A percentile compares a stretch with the other conserved stretches of the same genome.
Evolutionary conservation across 2,888 invertebrate genomes (phyloP).

Genomic region (Cosmia pyralina): DNA sequence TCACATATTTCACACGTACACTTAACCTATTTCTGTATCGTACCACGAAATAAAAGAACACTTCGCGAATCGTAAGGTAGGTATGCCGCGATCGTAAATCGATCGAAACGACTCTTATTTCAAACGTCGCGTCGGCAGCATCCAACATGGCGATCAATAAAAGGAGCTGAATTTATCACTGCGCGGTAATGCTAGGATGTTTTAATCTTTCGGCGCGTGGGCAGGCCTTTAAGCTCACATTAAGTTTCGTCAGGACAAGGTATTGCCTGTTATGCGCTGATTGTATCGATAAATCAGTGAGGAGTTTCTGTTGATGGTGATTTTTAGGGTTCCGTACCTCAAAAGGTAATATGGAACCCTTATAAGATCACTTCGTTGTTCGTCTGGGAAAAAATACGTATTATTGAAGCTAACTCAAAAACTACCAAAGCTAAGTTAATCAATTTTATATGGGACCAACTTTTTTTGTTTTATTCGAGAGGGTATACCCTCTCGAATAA

Average conservation of each 20-base stretch:
- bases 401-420: too few species aligned
- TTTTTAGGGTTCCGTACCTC: too few species aligned
- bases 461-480: too few species aligned
- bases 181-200: slow-evolving; percentile 67
- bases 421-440: too few species aligned
- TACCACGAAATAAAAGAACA: slow-evolving; percentile 46
- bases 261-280: slow-evolving; percentile 52
- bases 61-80: slow-evolving; percentile 53
- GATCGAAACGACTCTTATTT: slow-evolving; percentile 66
- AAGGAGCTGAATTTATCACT: slow-evolving; percentile 69
- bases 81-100: slow-evolving; percentile 63
- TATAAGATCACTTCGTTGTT: too few species aligned
- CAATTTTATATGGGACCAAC: too few species aligned
- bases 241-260: slow-evolving; percentile 59
- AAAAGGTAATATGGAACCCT: too few species aligned
- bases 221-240: slow-evolving; percentile 64
- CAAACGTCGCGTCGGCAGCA: slow-evolving; percentile 67
- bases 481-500: too few species aligned
- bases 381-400: too few species aligned
- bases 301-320: not conserved
- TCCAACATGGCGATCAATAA: slow-evolving; percentile 72
- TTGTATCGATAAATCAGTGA: slow-evolving; percentile 47
- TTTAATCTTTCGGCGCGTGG: slow-evolving; percentile 71
- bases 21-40: slow-evolving; percentile 55
- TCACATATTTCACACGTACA: slow-evolving; percentile 41